Percentiles rank a stretch among this genome's conserved stretches.
phyloP scores from a whole-genome alignment of 2,113 vertebrate species.

The Thalassarche chlororhynchos region DNA sequence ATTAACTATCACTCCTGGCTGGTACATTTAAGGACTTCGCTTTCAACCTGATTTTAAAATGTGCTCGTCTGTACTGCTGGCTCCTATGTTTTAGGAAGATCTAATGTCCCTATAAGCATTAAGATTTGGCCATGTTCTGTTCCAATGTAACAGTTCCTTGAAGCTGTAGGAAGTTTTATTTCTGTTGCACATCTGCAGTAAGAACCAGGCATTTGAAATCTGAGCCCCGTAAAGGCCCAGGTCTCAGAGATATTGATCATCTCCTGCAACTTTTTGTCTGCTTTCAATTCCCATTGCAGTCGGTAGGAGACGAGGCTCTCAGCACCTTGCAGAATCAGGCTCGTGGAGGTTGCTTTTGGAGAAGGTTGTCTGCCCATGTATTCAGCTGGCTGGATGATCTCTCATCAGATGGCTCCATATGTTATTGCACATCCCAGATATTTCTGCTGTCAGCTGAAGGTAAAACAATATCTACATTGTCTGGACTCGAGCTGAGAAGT shows the following conservation, averaged over 20 bases:
- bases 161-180: constrained; percentile 30
- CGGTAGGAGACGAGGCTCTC: not conserved
- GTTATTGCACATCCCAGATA: not conserved
- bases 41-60: not conserved
- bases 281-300: not conserved
- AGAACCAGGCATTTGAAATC: constrained; percentile 31
- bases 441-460: not conserved
- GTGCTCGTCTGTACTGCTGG: not conserved
- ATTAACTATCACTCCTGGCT: not conserved
- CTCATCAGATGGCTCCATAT: not conserved
- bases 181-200: constrained; percentile 26
- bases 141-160: not conserved
- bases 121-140: not conserved
- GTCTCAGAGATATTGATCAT: constrained; percentile 14
- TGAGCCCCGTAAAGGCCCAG: not conserved
- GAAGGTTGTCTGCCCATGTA: not conserved
- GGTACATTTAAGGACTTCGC: not conserved
- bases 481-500: not conserved
- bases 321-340: not conserved
- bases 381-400: not conserved
- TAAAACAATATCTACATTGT: constrained; percentile 16
- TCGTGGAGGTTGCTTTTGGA: not conserved
- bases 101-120: not conserved
- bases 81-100: not conserved
- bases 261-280: not conserved